A percentile compares a stretch with the other conserved stretches of the same genome.
Evolutionary conservation across 1,140 invertebrate genomes (phyloP).

Genomic region (Eriosoma lanigerum): DNA sequence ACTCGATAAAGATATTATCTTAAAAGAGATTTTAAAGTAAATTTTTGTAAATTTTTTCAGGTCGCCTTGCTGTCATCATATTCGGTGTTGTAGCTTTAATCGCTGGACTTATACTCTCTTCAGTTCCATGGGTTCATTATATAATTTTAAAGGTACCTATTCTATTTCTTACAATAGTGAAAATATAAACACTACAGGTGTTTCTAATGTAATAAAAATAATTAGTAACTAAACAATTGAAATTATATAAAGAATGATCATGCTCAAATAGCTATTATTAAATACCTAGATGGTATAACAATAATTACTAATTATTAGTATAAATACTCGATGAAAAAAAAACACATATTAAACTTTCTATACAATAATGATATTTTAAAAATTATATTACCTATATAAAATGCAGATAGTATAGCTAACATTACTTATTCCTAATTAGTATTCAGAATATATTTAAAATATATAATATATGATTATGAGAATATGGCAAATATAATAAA

Average conservation of each 20-base stretch:
- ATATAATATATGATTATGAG: not conserved
- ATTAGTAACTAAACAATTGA: conserved; percentile 19
- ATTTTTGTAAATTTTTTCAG: conserved; percentile 62
- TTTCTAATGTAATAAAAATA: not conserved
- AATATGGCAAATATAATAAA: not conserved
- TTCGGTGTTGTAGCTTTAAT: conserved; percentile 76
- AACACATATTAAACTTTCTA: not conserved
- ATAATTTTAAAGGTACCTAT: conserved; percentile 80
- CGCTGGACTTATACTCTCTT: conserved; percentile 76
- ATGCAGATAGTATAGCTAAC: not conserved
- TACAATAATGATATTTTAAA: not conserved
- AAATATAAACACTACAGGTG: not conserved
- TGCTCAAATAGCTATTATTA: not conserved
- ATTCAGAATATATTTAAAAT: not conserved
- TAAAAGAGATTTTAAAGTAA: no score
- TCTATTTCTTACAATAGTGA: conserved; percentile 1
- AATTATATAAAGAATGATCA: not conserved
- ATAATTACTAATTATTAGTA: conserved; percentile 6
- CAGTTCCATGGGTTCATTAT: conserved; percentile 82
- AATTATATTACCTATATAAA: not conserved
- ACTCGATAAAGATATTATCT: no score
- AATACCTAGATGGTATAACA: not conserved
- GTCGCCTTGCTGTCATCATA: conserved; percentile 74
- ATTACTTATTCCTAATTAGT: not conserved
- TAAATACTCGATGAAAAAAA: not conserved